These are phyloP conservation scores for Pipistrellus pipistrellus DNA, from an alignment of 2,797 vertebrate species.

Conservation along the genomic window DNA sequence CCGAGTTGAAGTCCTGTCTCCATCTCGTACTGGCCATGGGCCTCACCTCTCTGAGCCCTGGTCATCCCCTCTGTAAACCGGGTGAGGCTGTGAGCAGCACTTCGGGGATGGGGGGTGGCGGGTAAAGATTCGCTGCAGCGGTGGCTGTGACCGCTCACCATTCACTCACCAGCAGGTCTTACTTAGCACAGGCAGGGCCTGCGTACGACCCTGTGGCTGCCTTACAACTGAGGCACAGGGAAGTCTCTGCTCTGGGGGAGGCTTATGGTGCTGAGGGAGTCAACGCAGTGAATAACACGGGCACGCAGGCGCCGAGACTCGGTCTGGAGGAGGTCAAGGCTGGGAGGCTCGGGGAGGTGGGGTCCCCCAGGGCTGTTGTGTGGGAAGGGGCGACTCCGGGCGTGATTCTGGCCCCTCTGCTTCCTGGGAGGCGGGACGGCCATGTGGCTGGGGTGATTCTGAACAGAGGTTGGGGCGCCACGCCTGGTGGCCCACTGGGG, in stretches of 20 bases:
- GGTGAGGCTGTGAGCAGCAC: accelerated
- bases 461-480: too few relatives aligned
- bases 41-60: not conserved
- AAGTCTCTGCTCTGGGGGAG: not conserved
- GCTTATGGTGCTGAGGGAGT: not conserved
- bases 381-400: not conserved
- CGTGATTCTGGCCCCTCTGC: not conserved
- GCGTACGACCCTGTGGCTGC: not conserved
- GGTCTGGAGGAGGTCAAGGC: not conserved
- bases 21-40: not conserved
- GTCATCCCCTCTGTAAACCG: not conserved
- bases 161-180: not conserved
- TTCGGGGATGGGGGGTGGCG: not conserved
- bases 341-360: not conserved
- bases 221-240: not conserved
- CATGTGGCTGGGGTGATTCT: not conserved
- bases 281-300: too few relatives aligned
- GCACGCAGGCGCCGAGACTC: not conserved
- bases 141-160: not conserved
- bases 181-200: not conserved
- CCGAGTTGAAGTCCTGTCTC: not conserved
- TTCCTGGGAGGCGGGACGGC: not conserved
- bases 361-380: not conserved
- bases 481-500: not conserved
- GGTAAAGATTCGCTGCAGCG: not conserved